Evolutionary conservation across 2,113 vertebrate genomes (phyloP).

Genomic region (Pongo abelii): DNA sequence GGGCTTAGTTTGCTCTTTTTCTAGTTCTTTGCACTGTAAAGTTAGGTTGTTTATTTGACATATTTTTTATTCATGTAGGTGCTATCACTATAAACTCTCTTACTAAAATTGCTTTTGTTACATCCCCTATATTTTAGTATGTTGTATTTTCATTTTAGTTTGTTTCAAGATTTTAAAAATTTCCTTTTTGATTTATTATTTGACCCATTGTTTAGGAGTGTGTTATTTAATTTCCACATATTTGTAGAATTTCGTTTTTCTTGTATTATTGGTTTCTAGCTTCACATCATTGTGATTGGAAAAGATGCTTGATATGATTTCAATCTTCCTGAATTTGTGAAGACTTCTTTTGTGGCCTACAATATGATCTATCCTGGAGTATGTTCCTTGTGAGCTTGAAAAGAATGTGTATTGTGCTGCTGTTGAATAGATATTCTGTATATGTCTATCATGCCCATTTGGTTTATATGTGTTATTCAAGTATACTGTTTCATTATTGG

Average conservation of each 20-base stretch:
- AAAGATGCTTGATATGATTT: background rate
- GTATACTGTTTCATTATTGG: background rate
- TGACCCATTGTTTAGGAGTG: background rate
- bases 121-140: background rate
- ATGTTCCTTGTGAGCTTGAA: background rate
- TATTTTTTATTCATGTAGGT: background rate
- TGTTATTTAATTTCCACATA: background rate
- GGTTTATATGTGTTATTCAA: background rate
- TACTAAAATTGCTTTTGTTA: background rate
- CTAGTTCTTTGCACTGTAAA: background rate
- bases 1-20: background rate
- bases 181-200: background rate
- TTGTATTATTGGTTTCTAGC: background rate
- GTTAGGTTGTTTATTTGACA: background rate
- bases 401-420: background rate
- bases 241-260: background rate
- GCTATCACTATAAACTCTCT: background rate
- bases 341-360: background rate
- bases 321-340: background rate
- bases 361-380: background rate
- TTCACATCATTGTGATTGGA: background rate
- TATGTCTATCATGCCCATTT: background rate
- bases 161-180: background rate
- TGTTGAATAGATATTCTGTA: background rate
- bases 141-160: background rate